Percentiles rank a stretch among this genome's conserved stretches.
Evolutionary conservation across 2,113 vertebrate species (phyloP).

Genomic region (Pycnonotus jocosus): DNA sequence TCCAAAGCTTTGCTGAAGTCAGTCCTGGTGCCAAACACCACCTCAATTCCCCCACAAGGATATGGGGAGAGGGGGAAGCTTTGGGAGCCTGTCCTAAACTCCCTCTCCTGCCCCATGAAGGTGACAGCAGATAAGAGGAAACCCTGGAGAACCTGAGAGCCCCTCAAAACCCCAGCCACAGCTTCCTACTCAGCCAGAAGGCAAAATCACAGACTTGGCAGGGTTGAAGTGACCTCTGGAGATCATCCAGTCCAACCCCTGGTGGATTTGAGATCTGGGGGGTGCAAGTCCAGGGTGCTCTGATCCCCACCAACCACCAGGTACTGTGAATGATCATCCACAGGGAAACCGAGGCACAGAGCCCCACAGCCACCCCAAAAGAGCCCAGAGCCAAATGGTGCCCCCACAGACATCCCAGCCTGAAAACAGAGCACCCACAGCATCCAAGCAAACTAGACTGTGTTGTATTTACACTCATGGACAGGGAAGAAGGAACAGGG

Average conservation of each 20-base stretch:
- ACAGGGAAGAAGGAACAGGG: conserved; percentile 60
- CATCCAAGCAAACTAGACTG: conserved; percentile 86
- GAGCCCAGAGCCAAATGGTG: not conserved
- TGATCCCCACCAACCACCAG: fast-evolving
- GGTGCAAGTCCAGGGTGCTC: fast-evolving
- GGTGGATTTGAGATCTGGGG: fast-evolving
- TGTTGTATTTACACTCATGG: conserved; percentile 86
- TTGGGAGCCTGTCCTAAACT: not conserved
- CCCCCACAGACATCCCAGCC: fast-evolving
- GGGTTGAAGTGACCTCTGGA: not conserved
- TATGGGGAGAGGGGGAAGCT: not conserved
- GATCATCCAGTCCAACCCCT: not conserved
- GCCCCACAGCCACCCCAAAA: not conserved
- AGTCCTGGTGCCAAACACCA: not conserved
- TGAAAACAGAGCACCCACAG: conserved; percentile 71
- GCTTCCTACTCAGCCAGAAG: not conserved
- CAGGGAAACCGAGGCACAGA: not conserved
- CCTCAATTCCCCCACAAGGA: fast-evolving
- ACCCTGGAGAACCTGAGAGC: not conserved
- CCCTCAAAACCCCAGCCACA: not conserved
- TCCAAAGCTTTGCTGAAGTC: not conserved
- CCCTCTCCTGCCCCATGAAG: not conserved
- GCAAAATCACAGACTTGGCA: not conserved
- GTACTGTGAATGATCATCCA: too few relatives aligned
- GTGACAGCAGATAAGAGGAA: too few relatives aligned